These are phyloP conservation scores for Glossosoma conforme DNA, from an alignment of 1,140 invertebrate genomes.

Conservation along the genomic window DNA sequence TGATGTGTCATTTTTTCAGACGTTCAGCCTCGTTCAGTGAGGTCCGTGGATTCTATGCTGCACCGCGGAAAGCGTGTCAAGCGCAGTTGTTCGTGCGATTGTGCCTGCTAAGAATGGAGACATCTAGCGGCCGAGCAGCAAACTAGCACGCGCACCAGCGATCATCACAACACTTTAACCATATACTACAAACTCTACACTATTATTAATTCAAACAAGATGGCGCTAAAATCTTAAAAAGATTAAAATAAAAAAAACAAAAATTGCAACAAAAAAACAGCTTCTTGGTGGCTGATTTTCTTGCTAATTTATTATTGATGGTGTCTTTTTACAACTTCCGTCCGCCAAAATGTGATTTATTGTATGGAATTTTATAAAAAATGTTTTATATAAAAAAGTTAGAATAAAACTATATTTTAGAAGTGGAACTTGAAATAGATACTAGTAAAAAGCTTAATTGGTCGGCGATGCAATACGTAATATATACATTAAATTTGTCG, in stretches of 20 bases:
- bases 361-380: not conserved
- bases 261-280: too few relatives aligned
- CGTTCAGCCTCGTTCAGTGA: conserved; percentile 59
- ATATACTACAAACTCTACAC: too few relatives aligned
- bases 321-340: conserved; percentile 4
- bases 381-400: conserved; percentile 11
- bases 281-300: too few relatives aligned
- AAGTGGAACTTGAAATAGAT: conserved; percentile 9
- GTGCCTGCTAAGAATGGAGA: conserved; percentile 49
- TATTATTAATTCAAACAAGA: too few relatives aligned
- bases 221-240: too few relatives aligned
- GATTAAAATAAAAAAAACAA: too few relatives aligned
- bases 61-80: conserved; percentile 54
- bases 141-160: too few relatives aligned
- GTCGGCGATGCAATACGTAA: conserved; percentile 29
- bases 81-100: conserved; percentile 56
- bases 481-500: too few relatives aligned
- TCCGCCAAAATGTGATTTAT: conserved; percentile 14
- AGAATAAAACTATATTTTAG: conserved; percentile 12
- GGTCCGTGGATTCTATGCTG: conserved; percentile 38
- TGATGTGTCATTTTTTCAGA: conserved; percentile 41
- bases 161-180: too few relatives aligned
- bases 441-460: conserved; percentile 14
- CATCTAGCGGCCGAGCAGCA: too few relatives aligned
- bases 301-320: too few relatives aligned